A percentile compares a stretch with the other conserved stretches of the same genome.
Evolutionary conservation across 2,888 invertebrate species (phyloP).

Genomic region (Balanococcus diminutus): DNA sequence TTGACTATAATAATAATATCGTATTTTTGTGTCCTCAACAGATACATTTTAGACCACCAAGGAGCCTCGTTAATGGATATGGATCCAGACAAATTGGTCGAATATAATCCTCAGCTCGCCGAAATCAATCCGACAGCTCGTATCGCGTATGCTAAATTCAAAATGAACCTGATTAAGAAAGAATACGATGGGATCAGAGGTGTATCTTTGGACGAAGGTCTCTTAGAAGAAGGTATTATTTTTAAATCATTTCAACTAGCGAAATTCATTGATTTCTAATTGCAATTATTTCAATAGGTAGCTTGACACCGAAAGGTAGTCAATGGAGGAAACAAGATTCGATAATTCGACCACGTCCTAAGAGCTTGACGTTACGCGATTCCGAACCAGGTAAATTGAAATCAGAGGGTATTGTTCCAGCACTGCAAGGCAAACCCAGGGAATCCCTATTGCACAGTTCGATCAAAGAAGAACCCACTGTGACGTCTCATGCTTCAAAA

Average conservation of each 20-base stretch:
- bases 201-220: slow-evolving; percentile 56
- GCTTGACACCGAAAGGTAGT: slow-evolving; percentile 6
- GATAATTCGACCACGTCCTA: slow-evolving; percentile 58
- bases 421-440: background rate
- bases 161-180: slow-evolving; percentile 73
- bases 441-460: background rate
- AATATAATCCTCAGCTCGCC: slow-evolving; percentile 80
- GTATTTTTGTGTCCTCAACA: background rate
- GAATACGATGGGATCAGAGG: slow-evolving; percentile 63
- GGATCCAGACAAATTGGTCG: slow-evolving; percentile 76
- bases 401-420: background rate
- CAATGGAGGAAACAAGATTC: slow-evolving; percentile 48
- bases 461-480: background rate
- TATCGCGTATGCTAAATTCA: slow-evolving; percentile 87
- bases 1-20: no score
- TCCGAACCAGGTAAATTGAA: slow-evolving; percentile 48
- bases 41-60: slow-evolving; percentile 72
- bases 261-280: background rate
- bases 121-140: slow-evolving; percentile 78
- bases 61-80: slow-evolving; percentile 69
- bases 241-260: background rate
- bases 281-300: background rate
- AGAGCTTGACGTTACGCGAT: slow-evolving; percentile 44
- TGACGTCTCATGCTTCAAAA: background rate
- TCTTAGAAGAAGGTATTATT: slow-evolving; percentile 26